phyloP scores from a whole-genome alignment of 1,140 invertebrate species.

The Pteromalus puparum region DNA sequence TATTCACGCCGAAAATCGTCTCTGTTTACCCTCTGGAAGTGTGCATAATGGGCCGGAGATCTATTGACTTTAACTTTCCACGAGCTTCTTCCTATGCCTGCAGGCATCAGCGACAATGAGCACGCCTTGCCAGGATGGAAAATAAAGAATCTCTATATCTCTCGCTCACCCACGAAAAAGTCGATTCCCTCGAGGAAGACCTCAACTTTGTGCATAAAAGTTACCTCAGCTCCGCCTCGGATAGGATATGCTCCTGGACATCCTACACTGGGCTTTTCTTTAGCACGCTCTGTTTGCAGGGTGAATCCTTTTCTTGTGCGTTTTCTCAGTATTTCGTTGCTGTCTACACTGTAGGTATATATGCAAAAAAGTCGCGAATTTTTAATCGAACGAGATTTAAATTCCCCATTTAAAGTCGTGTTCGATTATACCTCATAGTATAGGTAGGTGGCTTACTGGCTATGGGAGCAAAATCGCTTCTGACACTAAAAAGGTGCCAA shows the following conservation, averaged over 20 bases:
- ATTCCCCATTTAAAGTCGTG: neutral
- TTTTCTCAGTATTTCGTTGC: neutral
- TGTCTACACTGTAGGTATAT: no score
- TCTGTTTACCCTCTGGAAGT: constrained; percentile 34
- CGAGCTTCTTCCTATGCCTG: neutral
- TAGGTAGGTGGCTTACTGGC: no score
- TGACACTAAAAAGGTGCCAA: constrained; percentile 32
- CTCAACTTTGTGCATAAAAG: neutral
- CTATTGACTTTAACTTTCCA: neutral
- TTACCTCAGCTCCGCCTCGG: constrained; percentile 30
- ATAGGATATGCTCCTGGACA: neutral
- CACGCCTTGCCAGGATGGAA: constrained; percentile 9
- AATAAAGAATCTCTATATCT: constrained; percentile 17
- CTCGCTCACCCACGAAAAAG: neutral
- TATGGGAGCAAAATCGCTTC: neutral
- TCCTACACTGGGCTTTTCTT: neutral
- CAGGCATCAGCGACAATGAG: constrained; percentile 7
- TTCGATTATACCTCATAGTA: no score
- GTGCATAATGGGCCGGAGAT: constrained; percentile 5
- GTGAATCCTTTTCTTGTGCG: neutral
- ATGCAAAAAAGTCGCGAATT: neutral
- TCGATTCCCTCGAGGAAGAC: constrained; percentile 43
- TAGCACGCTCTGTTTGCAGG: no score
- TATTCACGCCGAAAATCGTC: constrained; percentile 7
- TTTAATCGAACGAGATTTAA: neutral